Evolutionary conservation across 1,140 invertebrate genomes (phyloP).

Genomic region (Bombus difficillimus): DNA sequence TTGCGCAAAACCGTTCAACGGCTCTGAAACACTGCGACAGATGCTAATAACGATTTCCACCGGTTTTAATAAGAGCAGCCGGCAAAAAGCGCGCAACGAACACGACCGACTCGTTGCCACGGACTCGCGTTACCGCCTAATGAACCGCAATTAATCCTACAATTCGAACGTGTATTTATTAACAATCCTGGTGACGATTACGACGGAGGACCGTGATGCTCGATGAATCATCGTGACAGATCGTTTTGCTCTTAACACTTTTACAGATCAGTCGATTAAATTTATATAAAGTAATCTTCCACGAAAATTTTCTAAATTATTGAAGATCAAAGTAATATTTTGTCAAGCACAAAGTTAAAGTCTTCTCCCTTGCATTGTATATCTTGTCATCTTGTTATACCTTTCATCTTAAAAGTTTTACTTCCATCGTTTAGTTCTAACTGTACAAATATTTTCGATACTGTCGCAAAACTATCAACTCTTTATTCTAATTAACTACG

Average conservation of each 20-base stretch:
- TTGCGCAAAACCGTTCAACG: slow-evolving; percentile 47
- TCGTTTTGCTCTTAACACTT: slow-evolving; percentile 56
- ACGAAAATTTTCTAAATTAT: not conserved
- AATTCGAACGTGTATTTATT: slow-evolving; percentile 41
- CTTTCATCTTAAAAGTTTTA: no score
- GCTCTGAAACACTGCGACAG: slow-evolving; percentile 47
- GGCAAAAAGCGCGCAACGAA: slow-evolving; percentile 21
- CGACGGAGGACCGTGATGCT: not conserved
- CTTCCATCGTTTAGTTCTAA: no score
- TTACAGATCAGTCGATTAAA: slow-evolving; percentile 12
- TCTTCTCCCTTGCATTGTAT: no score
- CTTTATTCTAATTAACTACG: no score
- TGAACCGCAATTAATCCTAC: slow-evolving; percentile 45
- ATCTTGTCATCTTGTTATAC: no score
- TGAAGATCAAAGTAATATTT: not conserved
- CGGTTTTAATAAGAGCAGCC: slow-evolving; percentile 49
- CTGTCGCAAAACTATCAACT: no score
- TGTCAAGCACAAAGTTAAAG: no score
- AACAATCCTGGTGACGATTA: slow-evolving; percentile 31
- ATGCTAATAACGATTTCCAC: slow-evolving; percentile 57
- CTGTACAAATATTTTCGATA: no score
- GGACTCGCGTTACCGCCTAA: slow-evolving; percentile 12
- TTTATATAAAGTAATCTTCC: not conserved
- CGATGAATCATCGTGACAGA: slow-evolving; percentile 59
- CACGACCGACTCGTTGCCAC: not conserved